phyloP scores from a whole-genome alignment of 1,140 invertebrate species.

The Tachypleus tridentatus region DNA sequence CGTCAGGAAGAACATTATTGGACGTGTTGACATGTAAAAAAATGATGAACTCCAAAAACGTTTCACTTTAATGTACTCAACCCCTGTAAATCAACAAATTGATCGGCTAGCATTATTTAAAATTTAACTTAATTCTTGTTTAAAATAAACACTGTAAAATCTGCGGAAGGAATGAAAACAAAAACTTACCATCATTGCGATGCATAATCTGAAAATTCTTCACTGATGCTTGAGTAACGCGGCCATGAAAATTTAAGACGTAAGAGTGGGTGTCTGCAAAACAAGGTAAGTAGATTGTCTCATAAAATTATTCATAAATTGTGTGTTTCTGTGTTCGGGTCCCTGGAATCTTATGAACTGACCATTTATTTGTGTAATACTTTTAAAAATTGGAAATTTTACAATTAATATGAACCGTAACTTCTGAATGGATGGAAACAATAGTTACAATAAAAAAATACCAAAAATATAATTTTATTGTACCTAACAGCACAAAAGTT shows the following conservation, averaged over 20 bases:
- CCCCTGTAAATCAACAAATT: not conserved
- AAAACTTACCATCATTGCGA: slow-evolving; percentile 70
- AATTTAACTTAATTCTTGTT: not conserved
- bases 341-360: too few relatives aligned
- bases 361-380: too few relatives aligned
- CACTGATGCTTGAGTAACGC: slow-evolving; percentile 98
- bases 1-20: too few relatives aligned
- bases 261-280: slow-evolving; percentile 89
- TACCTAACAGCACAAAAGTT: too few relatives aligned
- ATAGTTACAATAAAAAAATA: too few relatives aligned
- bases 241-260: slow-evolving; percentile 96
- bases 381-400: slow-evolving; percentile 8
- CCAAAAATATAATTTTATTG: too few relatives aligned
- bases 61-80: too few relatives aligned
- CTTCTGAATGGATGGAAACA: not conserved
- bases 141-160: not conserved
- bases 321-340: too few relatives aligned
- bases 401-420: too few relatives aligned
- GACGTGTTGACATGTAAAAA: too few relatives aligned
- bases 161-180: not conserved
- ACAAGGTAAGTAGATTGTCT: slow-evolving; percentile 5
- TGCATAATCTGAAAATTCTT: slow-evolving; percentile 99
- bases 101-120: not conserved
- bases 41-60: not conserved
- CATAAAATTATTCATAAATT: too few relatives aligned